Evolutionary conservation across 1,140 invertebrate species (phyloP).

Genomic region (Lethrus apterus): DNA sequence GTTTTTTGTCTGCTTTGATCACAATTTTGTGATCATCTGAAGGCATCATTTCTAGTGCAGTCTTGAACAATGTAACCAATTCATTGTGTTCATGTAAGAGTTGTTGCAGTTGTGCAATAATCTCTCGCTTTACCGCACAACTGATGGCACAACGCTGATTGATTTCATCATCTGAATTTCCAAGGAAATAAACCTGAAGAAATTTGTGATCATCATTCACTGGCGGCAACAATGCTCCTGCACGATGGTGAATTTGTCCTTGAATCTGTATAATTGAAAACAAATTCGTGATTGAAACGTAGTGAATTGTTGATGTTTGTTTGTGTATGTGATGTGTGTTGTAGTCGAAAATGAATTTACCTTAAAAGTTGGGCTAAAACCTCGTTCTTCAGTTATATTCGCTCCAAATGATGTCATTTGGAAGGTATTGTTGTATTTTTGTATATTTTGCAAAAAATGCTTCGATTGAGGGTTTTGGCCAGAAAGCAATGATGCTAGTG

Average conservation of each 20-base stretch:
- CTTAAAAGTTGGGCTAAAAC: no score
- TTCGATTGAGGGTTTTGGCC: slow-evolving; percentile 29
- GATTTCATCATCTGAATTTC: slow-evolving; percentile 22
- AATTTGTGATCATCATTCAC: slow-evolving; percentile 26
- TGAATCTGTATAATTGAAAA: no score
- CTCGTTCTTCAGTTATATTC: no score
- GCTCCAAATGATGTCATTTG: slow-evolving; percentile 23
- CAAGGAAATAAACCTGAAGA: slow-evolving; percentile 37
- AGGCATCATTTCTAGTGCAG: slow-evolving; percentile 30
- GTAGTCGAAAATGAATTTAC: no score
- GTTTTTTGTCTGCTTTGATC: slow-evolving; percentile 39
- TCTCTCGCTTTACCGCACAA: slow-evolving; percentile 23
- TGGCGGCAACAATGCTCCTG: slow-evolving; percentile 26
- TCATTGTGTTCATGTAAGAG: slow-evolving; percentile 30
- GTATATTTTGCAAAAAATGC: slow-evolving; percentile 32
- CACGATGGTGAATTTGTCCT: slow-evolving; percentile 38
- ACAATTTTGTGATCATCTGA: slow-evolving; percentile 34
- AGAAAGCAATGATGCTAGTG: slow-evolving; percentile 32
- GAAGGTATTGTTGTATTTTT: slow-evolving; percentile 28
- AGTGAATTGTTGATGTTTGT: no score
- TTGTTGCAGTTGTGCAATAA: slow-evolving; percentile 27
- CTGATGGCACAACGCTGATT: slow-evolving; percentile 23
- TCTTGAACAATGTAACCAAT: slow-evolving; percentile 33
- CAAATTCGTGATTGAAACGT: no score
- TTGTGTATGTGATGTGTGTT: no score